A percentile compares a stretch with the other conserved stretches of the same genome.
These are phyloP conservation scores for Epicampocera succincta DNA, from an alignment of 2,888 invertebrate genomes.

Conservation along the genomic window DNA sequence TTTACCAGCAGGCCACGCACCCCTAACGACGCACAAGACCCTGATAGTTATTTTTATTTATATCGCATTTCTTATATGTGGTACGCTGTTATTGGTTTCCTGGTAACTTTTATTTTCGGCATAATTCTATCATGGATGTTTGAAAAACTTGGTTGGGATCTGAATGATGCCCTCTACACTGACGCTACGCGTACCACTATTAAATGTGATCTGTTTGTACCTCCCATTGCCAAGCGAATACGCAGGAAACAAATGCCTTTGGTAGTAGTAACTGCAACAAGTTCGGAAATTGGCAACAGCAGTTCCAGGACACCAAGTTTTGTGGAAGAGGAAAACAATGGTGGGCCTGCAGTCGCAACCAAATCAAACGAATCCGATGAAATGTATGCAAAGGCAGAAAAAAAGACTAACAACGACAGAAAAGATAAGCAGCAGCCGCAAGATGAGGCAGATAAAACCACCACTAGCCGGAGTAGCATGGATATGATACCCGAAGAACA, in stretches of 20 bases:
- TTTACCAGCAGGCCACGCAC: slow-evolving; percentile 49
- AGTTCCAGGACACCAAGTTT: slow-evolving; percentile 68
- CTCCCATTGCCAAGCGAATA: slow-evolving; percentile 83
- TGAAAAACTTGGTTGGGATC: slow-evolving; percentile 78
- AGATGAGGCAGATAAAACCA: slow-evolving; percentile 4
- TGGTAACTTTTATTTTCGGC: slow-evolving; percentile 83
- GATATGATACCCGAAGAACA: slow-evolving; percentile 58
- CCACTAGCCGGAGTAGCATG: slow-evolving; percentile 33
- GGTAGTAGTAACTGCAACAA: slow-evolving; percentile 76
- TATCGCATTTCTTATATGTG: slow-evolving; percentile 87
- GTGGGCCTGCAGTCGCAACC: neutral
- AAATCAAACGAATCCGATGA: slow-evolving; percentile 57
- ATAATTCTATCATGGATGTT: slow-evolving; percentile 82
- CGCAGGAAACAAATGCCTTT: slow-evolving; percentile 77
- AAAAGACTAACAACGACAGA: slow-evolving; percentile 12
- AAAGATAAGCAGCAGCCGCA: neutral
- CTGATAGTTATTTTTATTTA: slow-evolving; percentile 77
- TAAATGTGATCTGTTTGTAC: slow-evolving; percentile 84
- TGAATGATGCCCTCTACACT: slow-evolving; percentile 75
- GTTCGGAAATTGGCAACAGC: slow-evolving; percentile 72
- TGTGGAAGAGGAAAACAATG: slow-evolving; percentile 60
- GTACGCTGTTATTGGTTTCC: slow-evolving; percentile 84
- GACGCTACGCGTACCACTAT: slow-evolving; percentile 78
- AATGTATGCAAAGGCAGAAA: slow-evolving; percentile 1
- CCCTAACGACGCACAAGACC: slow-evolving; percentile 35